Base-by-base conservation (phyloP, 92 coral and sea anemone species). In the Blastomussa wellsi region DNA sequence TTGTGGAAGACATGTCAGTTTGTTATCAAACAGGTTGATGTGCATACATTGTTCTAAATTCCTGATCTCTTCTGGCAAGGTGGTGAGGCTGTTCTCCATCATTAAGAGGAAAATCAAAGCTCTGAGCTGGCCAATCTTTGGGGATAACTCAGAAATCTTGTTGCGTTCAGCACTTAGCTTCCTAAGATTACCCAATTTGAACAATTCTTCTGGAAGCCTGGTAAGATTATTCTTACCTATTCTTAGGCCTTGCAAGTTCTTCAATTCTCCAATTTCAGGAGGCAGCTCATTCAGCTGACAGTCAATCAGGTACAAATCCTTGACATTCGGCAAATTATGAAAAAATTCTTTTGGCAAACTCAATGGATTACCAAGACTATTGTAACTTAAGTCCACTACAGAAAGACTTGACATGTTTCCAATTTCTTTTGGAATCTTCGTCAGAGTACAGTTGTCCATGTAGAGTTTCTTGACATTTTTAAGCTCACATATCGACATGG, bases 1-100 rank as follows among this genome's bases (percentile, higher is more conserved):
- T n/a, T 83, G 93, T 19, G 99, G 99, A 44, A 96, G 90, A 41
- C 93, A 88, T 35, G 96, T 94, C 31, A 96, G 87, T 85, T 86
- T 84, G 86, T 96, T 96, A 53, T 90, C 91, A 71, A 92, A 93
- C 28, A 96, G 78, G 69, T 96, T 90, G 48, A 96, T 82, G 47
- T 70, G 86, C 60, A 22, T 84, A 66, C 95, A 79, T 31, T 82
- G 77, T 71, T 26, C 84, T 67, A 96, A 83, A 62, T 89, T 49
- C 55, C 93, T 91, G 64, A 96, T 92, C 80, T 90, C 93, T 12
- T 88, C 90, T 19, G 99, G 99, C 42, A 96, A 69, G 64, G 77
- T 81, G 33, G 85, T 89, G 7, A 96, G 90, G 6, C 86, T 82
- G 81, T 96, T 96, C 47, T 88, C 92, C 83, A 83, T 91, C 44